Conservation (phyloP, 2,113 vertebrate species). For the Neogale vison region DNA sequence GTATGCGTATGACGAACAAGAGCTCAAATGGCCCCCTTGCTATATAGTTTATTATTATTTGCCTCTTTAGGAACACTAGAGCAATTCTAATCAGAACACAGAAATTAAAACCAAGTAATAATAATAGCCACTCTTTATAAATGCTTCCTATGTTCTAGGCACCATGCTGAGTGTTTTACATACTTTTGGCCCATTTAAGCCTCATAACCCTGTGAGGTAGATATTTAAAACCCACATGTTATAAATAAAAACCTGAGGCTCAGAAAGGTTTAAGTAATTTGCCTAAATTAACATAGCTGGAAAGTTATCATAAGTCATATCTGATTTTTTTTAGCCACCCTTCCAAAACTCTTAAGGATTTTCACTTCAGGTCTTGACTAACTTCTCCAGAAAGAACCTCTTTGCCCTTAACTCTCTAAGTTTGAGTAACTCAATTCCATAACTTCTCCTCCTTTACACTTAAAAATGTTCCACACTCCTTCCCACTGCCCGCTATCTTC, state of each 20-base stretch:
- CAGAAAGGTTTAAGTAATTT: background rate
- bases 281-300: background rate
- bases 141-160: background rate
- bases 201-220: background rate
- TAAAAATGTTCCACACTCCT: background rate
- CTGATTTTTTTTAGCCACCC: background rate
- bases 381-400: background rate
- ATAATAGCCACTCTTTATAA: background rate
- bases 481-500: background rate
- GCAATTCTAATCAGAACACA: slow-evolving; percentile 13
- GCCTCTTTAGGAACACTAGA: background rate
- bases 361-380: background rate
- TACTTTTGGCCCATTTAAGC: background rate
- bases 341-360: background rate
- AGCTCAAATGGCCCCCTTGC: background rate
- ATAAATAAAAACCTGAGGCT: background rate
- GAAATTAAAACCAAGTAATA: slow-evolving; percentile 49
- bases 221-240: background rate
- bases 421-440: background rate
- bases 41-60: background rate
- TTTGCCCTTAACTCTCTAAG: background rate
- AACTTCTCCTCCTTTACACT: background rate
- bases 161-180: background rate
- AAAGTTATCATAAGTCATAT: background rate
- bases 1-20: background rate